Base-by-base conservation (phyloP, 2,888 invertebrate species). In the Physocephala rufipes region DNA sequence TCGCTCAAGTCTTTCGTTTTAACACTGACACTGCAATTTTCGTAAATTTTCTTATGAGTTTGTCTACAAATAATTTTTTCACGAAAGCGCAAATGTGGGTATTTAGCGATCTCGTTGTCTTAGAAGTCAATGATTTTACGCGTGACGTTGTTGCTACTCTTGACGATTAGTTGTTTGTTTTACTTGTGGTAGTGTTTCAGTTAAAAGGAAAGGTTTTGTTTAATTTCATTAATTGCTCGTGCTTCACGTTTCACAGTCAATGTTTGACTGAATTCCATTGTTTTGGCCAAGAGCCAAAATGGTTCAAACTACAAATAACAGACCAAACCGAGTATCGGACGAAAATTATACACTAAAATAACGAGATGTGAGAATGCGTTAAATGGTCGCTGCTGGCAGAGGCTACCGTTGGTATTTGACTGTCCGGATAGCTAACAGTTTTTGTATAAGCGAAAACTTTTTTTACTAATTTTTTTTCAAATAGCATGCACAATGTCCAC, bases 221-320 rank as follows among this genome's bases (percentile, higher is more conserved):
- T 36, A 36, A 36, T 7, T 36, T 36, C 9, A 9, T 36, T 36
- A 4, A 9, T 36, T 36, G 36, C 9, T 73, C 77, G 79, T 84
- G 82, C 78, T 81, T 78, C 79, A 72, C 80, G 82, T 80, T 79
- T 77, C 80, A 79, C 81, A 78, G 83, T 82, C 81, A 80, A 78
- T 79, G 79, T 79, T 77, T 79, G 79, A 84, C 84, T 84, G 84
- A 84, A 78, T 36, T 4, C 4, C 5, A 75, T 80, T 77, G 78
- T 78, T 9, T 76, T 79, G 81, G 77, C 82, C 81, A 79, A 79
- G 82, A 81, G 80, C 81, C 79, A 81, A 82, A 82, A 80, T 78
- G 80, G 36, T 62, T 68, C 49, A 68, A 68, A 51, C 24, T 68
- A 24, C 24, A 62, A 55, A 53, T 36, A 55, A 51, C 30, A 47